These are phyloP conservation scores for Pecten maximus DNA, from an alignment of 2,888 invertebrate genomes.

Conservation along the genomic window DNA sequence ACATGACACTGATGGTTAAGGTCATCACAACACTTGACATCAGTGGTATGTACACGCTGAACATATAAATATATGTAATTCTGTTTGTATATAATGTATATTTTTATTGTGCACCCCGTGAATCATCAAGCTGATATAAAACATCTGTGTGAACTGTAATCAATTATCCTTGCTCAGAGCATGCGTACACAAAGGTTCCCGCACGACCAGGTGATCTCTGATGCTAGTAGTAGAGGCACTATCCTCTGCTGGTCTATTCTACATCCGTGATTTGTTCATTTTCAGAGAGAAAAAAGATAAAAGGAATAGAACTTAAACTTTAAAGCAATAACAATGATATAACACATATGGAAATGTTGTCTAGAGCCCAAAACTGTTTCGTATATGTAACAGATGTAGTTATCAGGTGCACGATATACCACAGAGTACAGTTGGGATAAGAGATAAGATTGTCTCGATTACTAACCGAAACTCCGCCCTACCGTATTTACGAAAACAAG, in stretches of 20 bases:
- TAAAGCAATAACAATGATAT: conserved; percentile 31
- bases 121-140: background rate
- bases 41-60: background rate
- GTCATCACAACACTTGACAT: background rate
- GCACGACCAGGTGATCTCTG: background rate
- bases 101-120: background rate
- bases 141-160: conserved; percentile 30
- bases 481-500: no score
- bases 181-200: background rate
- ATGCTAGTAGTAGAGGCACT: background rate
- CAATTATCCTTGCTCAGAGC: background rate
- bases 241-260: background rate
- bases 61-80: background rate
- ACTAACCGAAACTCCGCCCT: no score
- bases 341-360: conserved; percentile 9
- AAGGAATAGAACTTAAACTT: background rate
- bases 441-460: no score
- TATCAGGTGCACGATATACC: background rate
- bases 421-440: background rate
- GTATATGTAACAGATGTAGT: background rate
- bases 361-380: background rate
- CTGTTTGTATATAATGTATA: background rate
- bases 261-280: background rate
- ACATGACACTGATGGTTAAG: background rate
- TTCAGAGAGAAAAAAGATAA: background rate